Conservation (phyloP, 2,888 invertebrate genomes). For the Sepiola atlantica region DNA sequence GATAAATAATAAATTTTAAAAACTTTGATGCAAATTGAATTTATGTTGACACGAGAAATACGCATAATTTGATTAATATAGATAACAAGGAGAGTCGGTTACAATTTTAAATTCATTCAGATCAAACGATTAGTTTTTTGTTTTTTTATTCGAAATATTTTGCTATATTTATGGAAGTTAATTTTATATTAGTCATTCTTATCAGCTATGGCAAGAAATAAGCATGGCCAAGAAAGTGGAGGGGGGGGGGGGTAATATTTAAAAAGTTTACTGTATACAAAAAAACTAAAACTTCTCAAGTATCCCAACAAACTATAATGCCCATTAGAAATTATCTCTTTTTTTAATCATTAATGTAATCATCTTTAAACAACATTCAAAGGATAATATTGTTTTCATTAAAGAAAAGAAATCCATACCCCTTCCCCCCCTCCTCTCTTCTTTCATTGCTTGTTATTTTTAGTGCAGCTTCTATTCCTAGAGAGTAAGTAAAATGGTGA, state of each 20-base stretch:
- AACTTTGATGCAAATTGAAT: too few relatives aligned
- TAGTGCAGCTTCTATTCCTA: constrained; percentile 11
- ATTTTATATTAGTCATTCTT: neutral
- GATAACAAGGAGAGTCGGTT: too few relatives aligned
- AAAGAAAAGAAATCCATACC: neutral
- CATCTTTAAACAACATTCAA: neutral
- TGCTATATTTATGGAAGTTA: neutral
- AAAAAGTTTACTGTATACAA: too few relatives aligned
- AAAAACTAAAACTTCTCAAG: neutral
- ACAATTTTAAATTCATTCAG: too few relatives aligned
- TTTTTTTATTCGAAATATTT: too few relatives aligned
- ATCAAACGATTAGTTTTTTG: too few relatives aligned
- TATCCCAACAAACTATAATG: neutral
- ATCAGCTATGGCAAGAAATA: too few relatives aligned
- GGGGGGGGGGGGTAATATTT: too few relatives aligned
- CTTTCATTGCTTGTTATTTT: neutral
- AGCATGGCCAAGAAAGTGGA: too few relatives aligned
- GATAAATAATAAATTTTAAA: too few relatives aligned
- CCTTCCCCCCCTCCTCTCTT: neutral
- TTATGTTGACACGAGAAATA: too few relatives aligned
- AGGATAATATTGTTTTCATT: neutral
- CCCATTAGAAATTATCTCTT: neutral
- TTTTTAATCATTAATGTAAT: neutral
- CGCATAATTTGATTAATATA: too few relatives aligned
- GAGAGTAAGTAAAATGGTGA: constrained; percentile 4